A percentile compares a stretch with the other conserved stretches of the same genome.
These are phyloP conservation scores for Leptatherina wallacei DNA, from an alignment of 2,797 vertebrate genomes.

Conservation along the genomic window DNA sequence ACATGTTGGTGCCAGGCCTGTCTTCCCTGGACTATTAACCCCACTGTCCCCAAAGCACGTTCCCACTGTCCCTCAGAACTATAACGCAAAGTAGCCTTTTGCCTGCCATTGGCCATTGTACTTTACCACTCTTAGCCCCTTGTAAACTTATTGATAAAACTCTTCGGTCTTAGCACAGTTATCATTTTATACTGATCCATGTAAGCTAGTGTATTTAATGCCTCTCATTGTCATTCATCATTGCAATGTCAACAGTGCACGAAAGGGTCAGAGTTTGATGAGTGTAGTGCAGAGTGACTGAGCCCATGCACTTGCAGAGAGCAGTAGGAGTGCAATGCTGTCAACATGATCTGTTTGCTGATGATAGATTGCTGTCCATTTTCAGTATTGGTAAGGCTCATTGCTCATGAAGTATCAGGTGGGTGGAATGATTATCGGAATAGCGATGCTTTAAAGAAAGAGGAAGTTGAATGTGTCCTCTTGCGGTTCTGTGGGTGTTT, in stretches of 20 bases:
- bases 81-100: constrained; percentile 59
- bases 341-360: constrained; percentile 51
- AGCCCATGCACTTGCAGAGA: constrained; percentile 61
- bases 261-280: constrained; percentile 61
- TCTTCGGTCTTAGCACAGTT: constrained; percentile 20
- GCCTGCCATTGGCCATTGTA: constrained; percentile 26
- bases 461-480: constrained; percentile 63
- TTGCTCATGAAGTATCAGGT: constrained; percentile 72
- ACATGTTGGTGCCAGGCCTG: constrained; percentile 93
- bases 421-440: constrained; percentile 81
- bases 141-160: constrained; percentile 44
- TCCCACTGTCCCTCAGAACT: constrained; percentile 66
- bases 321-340: constrained; percentile 56
- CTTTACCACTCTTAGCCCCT: constrained; percentile 32
- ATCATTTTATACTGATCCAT: constrained; percentile 25
- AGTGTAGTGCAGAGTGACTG: constrained; percentile 50
- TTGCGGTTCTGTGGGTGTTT: constrained; percentile 69
- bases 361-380: constrained; percentile 76
- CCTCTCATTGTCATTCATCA: constrained; percentile 46
- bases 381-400: constrained; percentile 71
- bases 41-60: constrained; percentile 74
- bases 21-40: constrained; percentile 97
- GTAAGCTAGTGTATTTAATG: constrained; percentile 44
- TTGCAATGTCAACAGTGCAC: constrained; percentile 43
- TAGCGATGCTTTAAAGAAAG: constrained; percentile 61